These are phyloP conservation scores for Galleria mellonella DNA, from an alignment of 1,140 invertebrate genomes.

Conservation along the genomic window DNA sequence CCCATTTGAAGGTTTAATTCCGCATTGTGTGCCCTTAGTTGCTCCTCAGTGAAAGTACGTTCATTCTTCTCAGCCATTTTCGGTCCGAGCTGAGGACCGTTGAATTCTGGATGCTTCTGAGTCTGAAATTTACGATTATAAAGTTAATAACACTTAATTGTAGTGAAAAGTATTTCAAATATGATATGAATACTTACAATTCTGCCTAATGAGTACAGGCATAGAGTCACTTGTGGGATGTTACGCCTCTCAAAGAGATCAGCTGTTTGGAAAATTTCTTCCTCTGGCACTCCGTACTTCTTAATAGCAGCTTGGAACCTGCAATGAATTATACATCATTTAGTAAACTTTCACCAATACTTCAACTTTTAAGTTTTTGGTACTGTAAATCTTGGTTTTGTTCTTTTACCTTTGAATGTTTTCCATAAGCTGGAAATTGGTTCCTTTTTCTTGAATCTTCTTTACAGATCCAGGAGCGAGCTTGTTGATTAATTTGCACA, in stretches of 20 bases:
- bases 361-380: no score
- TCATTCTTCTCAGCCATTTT: conserved; percentile 97
- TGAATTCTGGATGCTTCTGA: conserved; percentile 95
- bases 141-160: no score
- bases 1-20: conserved; percentile 97
- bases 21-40: conserved; percentile 91
- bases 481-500: conserved; percentile 97
- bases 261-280: conserved; percentile 99
- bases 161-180: no score
- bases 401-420: conserved; percentile 89
- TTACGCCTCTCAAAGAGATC: conserved; percentile 97
- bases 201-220: conserved; percentile 90
- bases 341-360: neutral
- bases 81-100: conserved; percentile 90
- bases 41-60: conserved; percentile 94
- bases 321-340: conserved; percentile 17
- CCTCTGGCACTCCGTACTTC: conserved; percentile 95
- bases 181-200: no score
- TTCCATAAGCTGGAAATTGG: conserved; percentile 99
- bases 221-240: conserved; percentile 95
- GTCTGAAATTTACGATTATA: conserved; percentile 78
- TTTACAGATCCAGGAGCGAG: conserved; percentile 94
- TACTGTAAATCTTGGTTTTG: no score
- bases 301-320: conserved; percentile 95
- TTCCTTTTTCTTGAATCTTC: conserved; percentile 96